A percentile compares a stretch with the other conserved stretches of the same genome.
phyloP scores from a whole-genome alignment of 2,888 invertebrate species.

The Rosalia funebris region DNA sequence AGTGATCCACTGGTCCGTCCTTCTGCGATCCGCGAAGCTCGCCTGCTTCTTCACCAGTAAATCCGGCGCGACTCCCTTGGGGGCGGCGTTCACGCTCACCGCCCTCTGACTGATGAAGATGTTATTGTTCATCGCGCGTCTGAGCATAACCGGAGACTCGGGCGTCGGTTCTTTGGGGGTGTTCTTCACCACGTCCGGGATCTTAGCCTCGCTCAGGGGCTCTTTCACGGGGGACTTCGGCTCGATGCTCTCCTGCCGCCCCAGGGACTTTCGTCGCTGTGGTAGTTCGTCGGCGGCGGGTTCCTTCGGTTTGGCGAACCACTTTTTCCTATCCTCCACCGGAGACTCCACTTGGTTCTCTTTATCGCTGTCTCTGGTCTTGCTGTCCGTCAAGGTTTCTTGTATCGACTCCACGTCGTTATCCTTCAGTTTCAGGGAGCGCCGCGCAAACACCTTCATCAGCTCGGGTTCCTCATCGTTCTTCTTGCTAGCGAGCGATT shows the following conservation, averaged over 20 bases:
- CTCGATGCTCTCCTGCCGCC: conserved; percentile 31
- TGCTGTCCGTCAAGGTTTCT: conserved; percentile 66
- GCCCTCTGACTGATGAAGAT: conserved; percentile 54
- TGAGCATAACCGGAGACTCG: conserved; percentile 50
- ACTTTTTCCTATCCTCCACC: conserved; percentile 63
- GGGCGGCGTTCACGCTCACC: conserved; percentile 52
- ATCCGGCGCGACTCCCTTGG: conserved; percentile 49
- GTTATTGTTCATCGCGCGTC: conserved; percentile 55
- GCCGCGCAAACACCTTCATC: conserved; percentile 83
- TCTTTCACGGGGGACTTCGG: conserved; percentile 40
- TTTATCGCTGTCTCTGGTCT: conserved; percentile 77
- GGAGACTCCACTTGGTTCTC: conserved; percentile 72
- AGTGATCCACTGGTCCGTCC: conserved; percentile 58
- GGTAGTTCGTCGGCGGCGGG: conserved; percentile 35
- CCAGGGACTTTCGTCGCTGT: conserved; percentile 27
- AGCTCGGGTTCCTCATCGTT: conserved; percentile 80
- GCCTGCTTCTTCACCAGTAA: conserved; percentile 56
- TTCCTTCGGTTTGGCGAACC: conserved; percentile 46
- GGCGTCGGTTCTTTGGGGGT: conserved; percentile 14
- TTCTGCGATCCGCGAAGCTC: conserved; percentile 53
- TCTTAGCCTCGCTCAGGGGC: conserved; percentile 44
- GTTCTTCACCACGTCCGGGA: conserved; percentile 35
- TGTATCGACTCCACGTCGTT: conserved; percentile 71
- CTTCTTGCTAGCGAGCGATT: conserved; percentile 66
- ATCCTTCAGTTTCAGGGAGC: conserved; percentile 84